Evolutionary conservation across 2,113 vertebrate genomes (phyloP), one percentile per base, ranked within the genome.

Genomic region (Dipodomys merriami): DNA sequence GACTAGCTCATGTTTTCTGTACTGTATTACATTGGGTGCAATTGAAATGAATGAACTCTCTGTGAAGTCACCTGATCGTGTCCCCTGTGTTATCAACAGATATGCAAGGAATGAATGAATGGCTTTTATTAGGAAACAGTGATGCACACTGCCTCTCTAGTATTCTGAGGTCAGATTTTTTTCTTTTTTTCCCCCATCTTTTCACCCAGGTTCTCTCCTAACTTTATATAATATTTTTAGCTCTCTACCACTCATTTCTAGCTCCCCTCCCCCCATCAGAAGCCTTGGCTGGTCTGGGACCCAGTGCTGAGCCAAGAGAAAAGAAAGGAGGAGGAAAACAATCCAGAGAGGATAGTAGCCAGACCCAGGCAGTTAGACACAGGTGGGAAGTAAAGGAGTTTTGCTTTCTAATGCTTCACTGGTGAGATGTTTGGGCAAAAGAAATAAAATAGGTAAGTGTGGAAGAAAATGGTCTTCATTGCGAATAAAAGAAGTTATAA

Each of bases 261-360:
- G 13, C 0, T 9, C n/a, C 8, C 1, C 20, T 1, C 15, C 9
- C 25, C 23, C 77, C 72, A 46, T 8, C 7, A 13, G 46, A 79
- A 81, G 68, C n/a, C 13, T 44, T 22, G 5, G 30, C 73, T 65
- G n/a, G 29, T 30, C 29, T 71, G 78, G 39, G 49, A 57, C 11
- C 67, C 19, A 25, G 27, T 2, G 0, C 1, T 29, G 65, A 27
- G 19, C 57, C 15, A 76, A 18, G 68, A 64, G 39, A 86, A 20
- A 2, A 44, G 30, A 73, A 83, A 35, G 35, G 4, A 6, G 19
- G 49, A 39, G 15, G 35, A 16, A 67, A 53, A 33, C n/a, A 60
- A 67, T 10, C 33, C 44, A 67, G 22, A 49, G 35, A 71, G 29
- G 16, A n/a, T 0, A 10, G 64, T 2, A 77, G 35, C 68, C 33